Conservation (phyloP, 92 coral and sea anemone genomes). For the Zoanthus sansibaricus region DNA sequence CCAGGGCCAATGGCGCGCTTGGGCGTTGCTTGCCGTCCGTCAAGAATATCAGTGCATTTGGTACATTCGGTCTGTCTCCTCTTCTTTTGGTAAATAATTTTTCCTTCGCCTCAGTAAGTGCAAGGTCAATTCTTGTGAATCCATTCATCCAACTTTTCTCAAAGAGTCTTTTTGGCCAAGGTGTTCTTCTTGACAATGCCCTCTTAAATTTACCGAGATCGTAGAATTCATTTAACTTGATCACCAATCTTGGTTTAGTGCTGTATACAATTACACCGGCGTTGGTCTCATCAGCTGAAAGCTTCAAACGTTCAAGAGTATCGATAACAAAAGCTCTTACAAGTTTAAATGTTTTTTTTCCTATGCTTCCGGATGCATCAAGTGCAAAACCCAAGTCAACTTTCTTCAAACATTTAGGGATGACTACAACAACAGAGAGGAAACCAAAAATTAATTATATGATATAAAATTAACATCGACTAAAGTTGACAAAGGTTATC, state of each 20-base stretch:
- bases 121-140: conserved; percentile 12
- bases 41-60: conserved; percentile 19
- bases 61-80: neutral
- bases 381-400: neutral
- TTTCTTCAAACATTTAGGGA: neutral
- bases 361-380: conserved; percentile 6
- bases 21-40: conserved; percentile 35
- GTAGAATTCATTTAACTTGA: conserved; percentile 16
- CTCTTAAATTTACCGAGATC: neutral
- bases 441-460: too few relatives aligned
- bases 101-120: neutral
- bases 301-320: neutral
- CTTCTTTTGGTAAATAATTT: neutral
- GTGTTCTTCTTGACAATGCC: neutral
- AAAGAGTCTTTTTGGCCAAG: neutral
- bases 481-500: too few relatives aligned
- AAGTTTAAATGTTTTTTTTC: neutral
- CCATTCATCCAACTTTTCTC: conserved; percentile 1
- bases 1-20: neutral
- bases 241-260: neutral
- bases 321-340: neutral
- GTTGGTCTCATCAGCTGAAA: conserved; percentile 1
- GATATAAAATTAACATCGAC: too few relatives aligned
- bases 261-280: conserved; percentile 32
- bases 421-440: too few relatives aligned